Conservation (phyloP, 2,888 invertebrate genomes). For the Autographa gamma region DNA sequence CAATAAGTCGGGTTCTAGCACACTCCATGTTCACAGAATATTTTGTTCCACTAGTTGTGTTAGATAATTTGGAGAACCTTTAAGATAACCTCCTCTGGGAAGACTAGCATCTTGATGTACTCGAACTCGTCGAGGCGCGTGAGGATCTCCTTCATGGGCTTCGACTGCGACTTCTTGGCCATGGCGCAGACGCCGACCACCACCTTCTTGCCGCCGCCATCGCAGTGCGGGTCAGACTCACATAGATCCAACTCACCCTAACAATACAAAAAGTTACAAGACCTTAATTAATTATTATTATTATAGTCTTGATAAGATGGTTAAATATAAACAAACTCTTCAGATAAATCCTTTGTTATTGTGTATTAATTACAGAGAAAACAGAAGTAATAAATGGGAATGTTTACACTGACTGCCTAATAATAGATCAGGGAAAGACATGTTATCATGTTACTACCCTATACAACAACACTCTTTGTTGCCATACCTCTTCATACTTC, state of each 20-base stretch:
- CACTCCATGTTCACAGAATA: slow-evolving; percentile 56
- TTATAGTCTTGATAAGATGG: neutral
- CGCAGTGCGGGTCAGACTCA: slow-evolving; percentile 90
- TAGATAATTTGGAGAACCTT: slow-evolving; percentile 91
- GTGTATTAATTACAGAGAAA: neutral
- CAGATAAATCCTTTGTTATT: slow-evolving; percentile 6
- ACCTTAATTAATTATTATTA: neutral
- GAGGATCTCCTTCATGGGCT: slow-evolving; percentile 99
- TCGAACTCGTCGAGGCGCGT: slow-evolving; percentile 98
- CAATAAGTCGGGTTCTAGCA: slow-evolving; percentile 26
- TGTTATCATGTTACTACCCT: neutral
- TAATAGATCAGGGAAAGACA: neutral
- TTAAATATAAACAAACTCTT: slow-evolving; percentile 1
- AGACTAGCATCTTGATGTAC: slow-evolving; percentile 97
- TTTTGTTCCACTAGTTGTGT: slow-evolving; percentile 85
- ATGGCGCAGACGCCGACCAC: slow-evolving; percentile 99
- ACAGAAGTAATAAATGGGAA: slow-evolving; percentile 4
- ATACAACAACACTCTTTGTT: neutral
- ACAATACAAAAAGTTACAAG: slow-evolving; percentile 2
- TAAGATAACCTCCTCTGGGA: slow-evolving; percentile 98
- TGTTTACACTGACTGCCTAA: neutral
- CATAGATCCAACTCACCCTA: slow-evolving; percentile 94
- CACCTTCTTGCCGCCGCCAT: slow-evolving; percentile 95
- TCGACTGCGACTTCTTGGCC: slow-evolving; percentile 99
- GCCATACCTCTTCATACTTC: no score